Base-by-base conservation (phyloP, 2,888 invertebrate species). In the Tanytarsus gracilentus region DNA sequence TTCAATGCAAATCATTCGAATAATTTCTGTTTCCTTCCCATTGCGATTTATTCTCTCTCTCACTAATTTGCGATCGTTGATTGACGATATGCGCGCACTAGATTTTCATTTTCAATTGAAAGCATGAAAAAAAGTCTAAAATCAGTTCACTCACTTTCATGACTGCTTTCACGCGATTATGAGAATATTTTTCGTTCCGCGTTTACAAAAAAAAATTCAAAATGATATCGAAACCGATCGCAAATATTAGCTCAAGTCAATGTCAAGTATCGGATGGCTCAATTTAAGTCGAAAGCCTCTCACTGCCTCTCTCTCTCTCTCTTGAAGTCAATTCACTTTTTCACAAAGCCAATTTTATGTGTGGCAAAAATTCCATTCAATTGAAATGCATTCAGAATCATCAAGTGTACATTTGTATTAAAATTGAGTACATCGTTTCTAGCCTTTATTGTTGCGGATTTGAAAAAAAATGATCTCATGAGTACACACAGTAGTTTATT, bases 11-110 rank as follows among this genome's bases (percentile, higher is more conserved):
- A 56, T 56, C 55, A 56, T 56, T 18, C n/a, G 27, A 48, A 58
- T 58, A 58, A 58, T 58, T 58, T 58, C 26, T 58, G 58, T 23
- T 58, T 58, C 58, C 58, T 58, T 58, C 55, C 55, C 26, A 53
- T 52, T 44, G 44, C 44, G 44, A 44, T 44, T 44, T 33, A 33
- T 33, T 33, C 23, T 8, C 21, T 44, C 44, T 44, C 21, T 44
- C 23, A 11, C 18, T 44, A 23, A 23, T n/a, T 14, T 14, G 16
- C 36, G 16, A 44, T 9, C 44, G 44, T 33, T 44, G 44, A 44
- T 44, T n/a, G n/a, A n/a, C n/a, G n/a, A 44, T 36, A 36, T 36
- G 36, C 23, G 44, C 44, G 44, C 44, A 44, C 44, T 44, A 23
- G 44, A 18, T 44, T 33, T 33, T 44, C 4, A n/a, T n/a, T n/a